These are phyloP conservation scores for Drosophila varians DNA, from an alignment of 1,140 invertebrate species.

Conservation along the genomic window DNA sequence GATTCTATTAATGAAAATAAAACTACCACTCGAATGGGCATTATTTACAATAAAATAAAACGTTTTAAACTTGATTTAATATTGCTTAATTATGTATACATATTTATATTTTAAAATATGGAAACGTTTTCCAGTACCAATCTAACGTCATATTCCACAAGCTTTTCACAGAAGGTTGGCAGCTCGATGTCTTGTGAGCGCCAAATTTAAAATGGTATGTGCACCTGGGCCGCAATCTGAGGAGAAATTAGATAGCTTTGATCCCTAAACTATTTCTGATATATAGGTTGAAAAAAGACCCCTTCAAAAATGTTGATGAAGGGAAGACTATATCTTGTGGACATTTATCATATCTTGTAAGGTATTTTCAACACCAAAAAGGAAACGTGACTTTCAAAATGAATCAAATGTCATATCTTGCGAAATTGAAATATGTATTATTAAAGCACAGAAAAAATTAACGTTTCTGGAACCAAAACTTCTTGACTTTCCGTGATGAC, in stretches of 20 bases:
- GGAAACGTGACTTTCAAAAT: background rate
- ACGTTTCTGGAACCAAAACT: background rate
- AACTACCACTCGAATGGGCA: no score
- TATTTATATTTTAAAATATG: background rate
- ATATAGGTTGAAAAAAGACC: no score
- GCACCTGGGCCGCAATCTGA: no score
- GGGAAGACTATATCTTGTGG: background rate
- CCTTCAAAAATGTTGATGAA: no score
- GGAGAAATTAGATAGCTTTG: no score
- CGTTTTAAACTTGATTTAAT: no score
- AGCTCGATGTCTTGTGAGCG: background rate
- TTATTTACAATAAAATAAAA: no score
- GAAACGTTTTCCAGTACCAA: background rate
- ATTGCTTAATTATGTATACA: no score
- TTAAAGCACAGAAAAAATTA: background rate
- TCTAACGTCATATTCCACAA: no score
- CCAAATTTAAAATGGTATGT: background rate
- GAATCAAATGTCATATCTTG: background rate
- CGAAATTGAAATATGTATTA: conserved; percentile 1
- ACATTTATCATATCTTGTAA: background rate
- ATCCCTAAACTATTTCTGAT: no score
- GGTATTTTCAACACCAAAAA: background rate
- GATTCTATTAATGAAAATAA: no score
- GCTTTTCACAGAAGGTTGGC: background rate
- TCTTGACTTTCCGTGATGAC: conserved; percentile 83